Evolutionary conservation across 2,888 invertebrate species (phyloP).

Genomic region (Meteorus cinctellus): DNA sequence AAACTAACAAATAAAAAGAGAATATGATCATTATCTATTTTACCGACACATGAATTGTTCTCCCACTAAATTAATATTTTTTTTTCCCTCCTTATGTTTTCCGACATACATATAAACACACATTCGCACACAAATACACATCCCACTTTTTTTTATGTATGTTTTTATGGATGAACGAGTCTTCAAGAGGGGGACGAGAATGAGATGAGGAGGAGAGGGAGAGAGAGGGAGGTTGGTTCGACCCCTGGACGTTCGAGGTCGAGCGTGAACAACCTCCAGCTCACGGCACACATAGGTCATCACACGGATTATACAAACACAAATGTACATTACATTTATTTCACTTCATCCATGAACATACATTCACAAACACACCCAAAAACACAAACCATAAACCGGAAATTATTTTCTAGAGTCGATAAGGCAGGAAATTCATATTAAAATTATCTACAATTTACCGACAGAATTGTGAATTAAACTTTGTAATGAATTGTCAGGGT

Average conservation of each 20-base stretch:
- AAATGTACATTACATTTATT: not conserved
- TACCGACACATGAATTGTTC: not conserved
- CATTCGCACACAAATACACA: not conserved
- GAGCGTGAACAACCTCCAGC: slow-evolving; percentile 23
- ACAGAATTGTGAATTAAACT: not conserved
- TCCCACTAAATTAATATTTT: not conserved
- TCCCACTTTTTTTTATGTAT: slow-evolving; percentile 2
- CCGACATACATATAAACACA: not conserved
- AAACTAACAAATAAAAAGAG: not conserved
- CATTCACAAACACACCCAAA: not conserved
- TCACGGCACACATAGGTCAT: slow-evolving; percentile 9
- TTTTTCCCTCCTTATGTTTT: no score
- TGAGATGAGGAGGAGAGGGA: slow-evolving; percentile 16
- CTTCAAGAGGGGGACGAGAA: not conserved
- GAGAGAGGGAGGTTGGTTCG: not conserved
- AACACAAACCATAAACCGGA: not conserved
- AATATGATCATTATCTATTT: not conserved
- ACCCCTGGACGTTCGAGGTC: slow-evolving; percentile 22
- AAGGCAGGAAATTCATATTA: no score
- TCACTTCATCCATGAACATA: not conserved
- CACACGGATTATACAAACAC: slow-evolving; percentile 6
- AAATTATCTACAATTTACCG: not conserved
- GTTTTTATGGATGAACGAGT: slow-evolving; percentile 26
- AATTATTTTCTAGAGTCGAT: no score
- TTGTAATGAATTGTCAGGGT: not conserved